Evolutionary conservation across 2,797 vertebrate species (phyloP), one percentile per base, ranked within the genome.

Genomic region (Sitta carolinensis): DNA sequence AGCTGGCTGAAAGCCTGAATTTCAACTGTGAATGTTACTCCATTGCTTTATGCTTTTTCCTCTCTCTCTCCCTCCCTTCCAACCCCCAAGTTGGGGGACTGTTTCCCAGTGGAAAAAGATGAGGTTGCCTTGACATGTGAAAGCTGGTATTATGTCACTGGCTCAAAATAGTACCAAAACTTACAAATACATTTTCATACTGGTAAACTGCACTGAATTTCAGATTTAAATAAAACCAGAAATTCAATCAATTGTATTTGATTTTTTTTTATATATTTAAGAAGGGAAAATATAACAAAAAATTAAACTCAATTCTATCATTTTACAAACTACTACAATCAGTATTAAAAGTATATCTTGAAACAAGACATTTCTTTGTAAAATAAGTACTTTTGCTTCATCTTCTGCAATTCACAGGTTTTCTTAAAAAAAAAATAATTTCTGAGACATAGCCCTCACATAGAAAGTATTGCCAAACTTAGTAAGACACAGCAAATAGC

Each of bases 81-180:
- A 61, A n/a, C 1, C 9, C 5, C 19, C 8, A 51, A n/a, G n/a
- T 1, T 32, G 19, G 29, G 22, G 7, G 15, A 27, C 5, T n/a
- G 5, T 40, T 76, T 47, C 34, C 27, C 14, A 43, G 8, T 23
- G 23, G 14, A 48, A 82, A 86, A 3, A 79, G 23, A 43, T 18
- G 76, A 84, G 5, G 14, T 52, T 72, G 34, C 47, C 43, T n/a
- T 58, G 18, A 13, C 45, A 5, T 52, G 12, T 50, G 27, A 84
- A 86, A 61, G 9, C 13, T 23, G 12, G 23, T 34, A 47, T 52
- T 89, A 57, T 55, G n/a, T 58, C 50, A 62, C 22, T 50, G 19
- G 19, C 38, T 75, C 16, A 78, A 82, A 92, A 81, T 20, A 48
- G 2, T 38, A 23, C 11, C 8, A 70, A 66, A 63, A 62, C 10